Conservation (phyloP, 2,113 vertebrate genomes). For the Rutilus rutilus region DNA sequence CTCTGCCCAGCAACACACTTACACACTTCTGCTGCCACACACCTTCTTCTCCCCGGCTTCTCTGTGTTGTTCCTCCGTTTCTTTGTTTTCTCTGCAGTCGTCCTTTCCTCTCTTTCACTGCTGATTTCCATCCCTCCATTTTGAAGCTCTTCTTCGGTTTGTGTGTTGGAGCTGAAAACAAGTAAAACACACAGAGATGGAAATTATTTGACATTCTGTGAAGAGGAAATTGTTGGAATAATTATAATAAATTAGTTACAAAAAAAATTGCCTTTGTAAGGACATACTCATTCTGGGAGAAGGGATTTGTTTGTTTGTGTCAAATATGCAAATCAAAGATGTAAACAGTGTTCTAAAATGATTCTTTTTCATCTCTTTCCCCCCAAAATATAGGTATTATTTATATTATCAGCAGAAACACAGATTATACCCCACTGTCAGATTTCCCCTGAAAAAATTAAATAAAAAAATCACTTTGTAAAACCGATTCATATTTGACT, state of each 20-base stretch:
- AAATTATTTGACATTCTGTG: neutral
- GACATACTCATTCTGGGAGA: conserved; percentile 52
- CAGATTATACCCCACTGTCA: neutral
- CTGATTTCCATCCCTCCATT: conserved; percentile 24
- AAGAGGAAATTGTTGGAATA: neutral
- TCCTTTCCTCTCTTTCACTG: neutral
- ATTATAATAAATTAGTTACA: neutral
- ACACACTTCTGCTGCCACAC: conserved; percentile 47
- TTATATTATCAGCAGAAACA: neutral
- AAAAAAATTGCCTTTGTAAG: conserved; percentile 64
- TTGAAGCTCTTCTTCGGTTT: neutral
- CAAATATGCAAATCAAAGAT: neutral
- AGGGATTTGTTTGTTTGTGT: neutral
- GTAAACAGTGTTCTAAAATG: neutral
- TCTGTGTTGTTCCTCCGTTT: neutral
- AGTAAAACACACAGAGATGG: neutral
- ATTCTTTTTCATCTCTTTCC: neutral
- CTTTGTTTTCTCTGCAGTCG: conserved; percentile 3
- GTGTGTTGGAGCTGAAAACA: neutral
- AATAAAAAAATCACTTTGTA: neutral
- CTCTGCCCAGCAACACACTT: conserved; percentile 71
- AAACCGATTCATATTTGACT: neutral
- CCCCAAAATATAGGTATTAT: neutral
- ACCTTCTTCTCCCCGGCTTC: conserved; percentile 15
- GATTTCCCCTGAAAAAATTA: neutral